These are phyloP conservation scores for Glyptemys insculpta DNA, from an alignment of 2,797 vertebrate genomes.

Conservation along the genomic window DNA sequence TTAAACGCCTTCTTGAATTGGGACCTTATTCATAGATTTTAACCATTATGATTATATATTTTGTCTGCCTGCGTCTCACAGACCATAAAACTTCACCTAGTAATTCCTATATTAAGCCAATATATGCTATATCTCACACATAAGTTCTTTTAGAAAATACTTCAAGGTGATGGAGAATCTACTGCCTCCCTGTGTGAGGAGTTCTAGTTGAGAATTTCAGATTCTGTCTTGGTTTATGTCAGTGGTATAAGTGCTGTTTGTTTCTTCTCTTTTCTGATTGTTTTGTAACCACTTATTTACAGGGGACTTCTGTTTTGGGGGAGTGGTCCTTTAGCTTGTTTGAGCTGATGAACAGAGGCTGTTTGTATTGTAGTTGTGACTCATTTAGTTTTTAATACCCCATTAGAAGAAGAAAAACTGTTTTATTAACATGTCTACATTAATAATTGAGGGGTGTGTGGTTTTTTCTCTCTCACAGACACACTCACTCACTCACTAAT, in stretches of 20 bases:
- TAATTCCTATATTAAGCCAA: not conserved
- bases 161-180: not conserved
- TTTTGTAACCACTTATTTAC: not conserved
- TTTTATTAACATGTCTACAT: not conserved
- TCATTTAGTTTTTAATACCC: not conserved
- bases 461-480: no score
- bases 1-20: no score
- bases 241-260: not conserved
- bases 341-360: no score
- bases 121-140: not conserved
- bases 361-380: not conserved
- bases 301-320: not conserved
- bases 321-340: not conserved
- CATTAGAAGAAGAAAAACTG: not conserved
- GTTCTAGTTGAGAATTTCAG: not conserved
- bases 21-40: not conserved
- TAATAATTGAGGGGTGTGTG: not conserved
- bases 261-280: accelerated
- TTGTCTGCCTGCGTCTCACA: not conserved
- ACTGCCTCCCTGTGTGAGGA: accelerated
- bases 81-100: not conserved
- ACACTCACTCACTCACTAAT: not conserved
- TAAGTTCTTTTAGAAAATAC: not conserved
- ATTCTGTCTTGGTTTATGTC: not conserved
- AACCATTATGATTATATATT: not conserved